These are phyloP conservation scores for Verasper variegatus DNA, from an alignment of 2,113 vertebrate species.

Conservation along the genomic window DNA sequence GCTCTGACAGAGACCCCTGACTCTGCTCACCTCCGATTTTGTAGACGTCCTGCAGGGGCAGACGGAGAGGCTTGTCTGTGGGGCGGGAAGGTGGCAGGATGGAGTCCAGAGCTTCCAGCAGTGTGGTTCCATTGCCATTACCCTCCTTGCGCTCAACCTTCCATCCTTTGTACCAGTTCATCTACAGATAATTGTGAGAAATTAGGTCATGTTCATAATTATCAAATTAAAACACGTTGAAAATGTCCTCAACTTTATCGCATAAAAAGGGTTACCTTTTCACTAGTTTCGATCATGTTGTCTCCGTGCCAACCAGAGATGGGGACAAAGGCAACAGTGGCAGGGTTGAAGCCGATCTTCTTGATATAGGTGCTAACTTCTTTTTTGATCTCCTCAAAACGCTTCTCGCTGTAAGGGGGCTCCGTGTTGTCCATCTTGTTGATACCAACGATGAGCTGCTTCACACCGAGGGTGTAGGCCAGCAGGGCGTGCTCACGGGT, in stretches of 20 bases:
- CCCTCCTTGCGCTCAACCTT: slow-evolving; percentile 84
- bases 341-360: slow-evolving; percentile 86
- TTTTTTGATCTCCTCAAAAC: slow-evolving; percentile 84
- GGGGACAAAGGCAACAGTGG: slow-evolving; percentile 81
- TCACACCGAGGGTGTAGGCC: slow-evolving; percentile 84
- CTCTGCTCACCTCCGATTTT: slow-evolving; percentile 81
- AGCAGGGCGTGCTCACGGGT: slow-evolving; percentile 86
- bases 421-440: slow-evolving; percentile 88
- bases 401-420: slow-evolving; percentile 82
- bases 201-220: no score
- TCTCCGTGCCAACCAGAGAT: slow-evolving; percentile 86
- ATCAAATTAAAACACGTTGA: neutral
- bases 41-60: slow-evolving; percentile 85
- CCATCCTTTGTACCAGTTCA: slow-evolving; percentile 88
- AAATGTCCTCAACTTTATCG: neutral
- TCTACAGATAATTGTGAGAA: slow-evolving; percentile 61
- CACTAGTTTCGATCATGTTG: slow-evolving; percentile 84
- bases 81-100: slow-evolving; percentile 81
- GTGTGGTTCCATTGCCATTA: slow-evolving; percentile 70
- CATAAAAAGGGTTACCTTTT: slow-evolving; percentile 57
- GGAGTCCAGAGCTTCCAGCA: slow-evolving; percentile 84
- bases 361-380: slow-evolving; percentile 86
- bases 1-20: neutral
- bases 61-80: slow-evolving; percentile 81
- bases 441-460: slow-evolving; percentile 84